Base-by-base conservation (phyloP, 2,113 vertebrate genomes). In the Vulpes ferrilata region DNA sequence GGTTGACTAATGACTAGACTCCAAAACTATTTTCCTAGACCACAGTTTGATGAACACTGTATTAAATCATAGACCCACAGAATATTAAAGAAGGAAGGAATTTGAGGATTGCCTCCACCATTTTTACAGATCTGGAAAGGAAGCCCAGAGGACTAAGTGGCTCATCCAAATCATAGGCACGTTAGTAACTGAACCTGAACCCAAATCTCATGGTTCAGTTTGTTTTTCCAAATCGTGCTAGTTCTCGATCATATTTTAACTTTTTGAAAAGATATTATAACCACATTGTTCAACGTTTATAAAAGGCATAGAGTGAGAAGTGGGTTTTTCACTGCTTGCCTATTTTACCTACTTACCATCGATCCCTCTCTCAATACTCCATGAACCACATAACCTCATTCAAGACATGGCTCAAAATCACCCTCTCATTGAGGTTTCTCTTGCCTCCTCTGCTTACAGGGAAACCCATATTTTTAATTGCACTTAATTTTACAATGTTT, bases 21-120 rank as follows among this genome's bases (percentile, higher is more conserved):
- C 84, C 69, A 96, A 88, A 96, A 69, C 53, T 60, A 35, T 93
- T 95, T 96, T 95, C 69, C 93, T 90, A 71, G 27, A 76, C 57
- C 81, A 92, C 79, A 95, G 94, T 94, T 96, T 97, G 83, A 81
- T 92, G 74, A 96, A 74, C 83, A 95, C 35, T 92, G 17, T 92
- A 93, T 93, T 82, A 92, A 96, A 90, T 83, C 35, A 59, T 8
- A 93, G 87, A 84, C 53, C 32, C 27, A 84, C 57, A 51, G 71
- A 94, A 90, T 92, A 92, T 84, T 93, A 92, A 92, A 90, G 64
- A 35, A 88, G 23, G 57, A 78, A 96, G 35, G 71, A 94, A 89
- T 11, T 12, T 83, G 90, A 92, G 84, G 76, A 51, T 74, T 7
- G 0, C 32, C 1, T 69, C 48, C 30, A 65, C 62, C 35, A 22